Conservation (phyloP, 2,888 invertebrate species). For the Scaptomyza flava region DNA sequence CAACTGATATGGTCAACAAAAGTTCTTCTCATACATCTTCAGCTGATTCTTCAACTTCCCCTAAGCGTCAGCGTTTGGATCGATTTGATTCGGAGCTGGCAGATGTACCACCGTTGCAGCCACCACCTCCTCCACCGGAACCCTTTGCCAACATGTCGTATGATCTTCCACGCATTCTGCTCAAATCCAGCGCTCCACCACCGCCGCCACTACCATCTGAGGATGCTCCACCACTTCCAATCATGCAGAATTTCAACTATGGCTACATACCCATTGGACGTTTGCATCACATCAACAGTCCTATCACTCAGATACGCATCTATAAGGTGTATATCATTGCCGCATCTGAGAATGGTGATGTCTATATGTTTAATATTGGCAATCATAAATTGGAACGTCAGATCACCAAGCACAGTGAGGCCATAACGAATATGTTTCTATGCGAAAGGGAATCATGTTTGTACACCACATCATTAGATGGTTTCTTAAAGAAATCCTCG, state of each 20-base stretch:
- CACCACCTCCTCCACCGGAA: conserved; percentile 65
- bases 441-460: conserved; percentile 69
- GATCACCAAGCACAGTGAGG: conserved; percentile 82
- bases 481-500: conserved; percentile 82
- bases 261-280: conserved; percentile 66
- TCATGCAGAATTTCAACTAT: background rate
- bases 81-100: conserved; percentile 23
- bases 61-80: conserved; percentile 26
- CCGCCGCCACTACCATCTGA: background rate
- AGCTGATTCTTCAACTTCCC: background rate
- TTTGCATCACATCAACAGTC: conserved; percentile 69
- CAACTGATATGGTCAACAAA: background rate
- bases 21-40: background rate
- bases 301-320: conserved; percentile 80
- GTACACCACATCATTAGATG: conserved; percentile 83
- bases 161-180: conserved; percentile 36
- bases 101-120: conserved; percentile 59
- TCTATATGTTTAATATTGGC: conserved; percentile 81
- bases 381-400: conserved; percentile 76
- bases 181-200: conserved; percentile 10
- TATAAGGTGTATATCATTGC: conserved; percentile 79
- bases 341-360: conserved; percentile 82
- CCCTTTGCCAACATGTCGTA: conserved; percentile 38
- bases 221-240: background rate
- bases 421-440: conserved; percentile 81